Conservation (phyloP, 2,113 vertebrate species). For the Rhinopomastus cyanomelas region DNA sequence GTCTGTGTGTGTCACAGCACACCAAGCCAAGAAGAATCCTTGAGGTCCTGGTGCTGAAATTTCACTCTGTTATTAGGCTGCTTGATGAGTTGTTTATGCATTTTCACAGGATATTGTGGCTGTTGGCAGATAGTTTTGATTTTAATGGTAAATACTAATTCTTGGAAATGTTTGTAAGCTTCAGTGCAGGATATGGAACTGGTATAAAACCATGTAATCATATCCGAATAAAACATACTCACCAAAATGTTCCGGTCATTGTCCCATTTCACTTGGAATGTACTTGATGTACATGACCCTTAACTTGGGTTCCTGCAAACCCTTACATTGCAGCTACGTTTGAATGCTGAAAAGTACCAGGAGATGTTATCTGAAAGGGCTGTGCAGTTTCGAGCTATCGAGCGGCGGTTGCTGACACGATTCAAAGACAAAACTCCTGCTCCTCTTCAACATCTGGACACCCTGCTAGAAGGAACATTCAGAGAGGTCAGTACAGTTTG, state of each 20-base stretch:
- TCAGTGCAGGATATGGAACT: not conserved
- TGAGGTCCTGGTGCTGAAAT: not conserved
- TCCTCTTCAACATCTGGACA: constrained; percentile 95
- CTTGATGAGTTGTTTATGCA: not conserved
- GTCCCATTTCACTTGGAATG: not conserved
- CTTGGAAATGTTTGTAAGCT: not conserved
- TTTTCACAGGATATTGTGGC: not conserved
- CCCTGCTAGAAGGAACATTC: constrained; percentile 92
- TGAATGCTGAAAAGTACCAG: constrained; percentile 87
- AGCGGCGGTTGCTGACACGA: constrained; percentile 89
- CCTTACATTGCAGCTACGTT: constrained; percentile 80
- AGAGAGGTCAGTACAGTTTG: constrained; percentile 83
- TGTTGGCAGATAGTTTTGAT: not conserved
- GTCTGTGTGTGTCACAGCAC: not conserved
- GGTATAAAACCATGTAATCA: rapidly evolving
- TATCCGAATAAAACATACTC: not conserved
- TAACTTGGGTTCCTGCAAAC: constrained; percentile 43
- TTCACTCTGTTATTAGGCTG: not conserved
- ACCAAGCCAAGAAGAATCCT: not conserved
- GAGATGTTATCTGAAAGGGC: constrained; percentile 92
- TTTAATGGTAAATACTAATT: not conserved
- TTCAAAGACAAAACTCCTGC: constrained; percentile 97
- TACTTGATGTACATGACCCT: not conserved
- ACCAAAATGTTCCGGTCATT: not conserved
- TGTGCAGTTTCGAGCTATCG: constrained; percentile 93